Evolutionary conservation across 1,140 invertebrate genomes (phyloP).

Genomic region (Rhysida immarginata): DNA sequence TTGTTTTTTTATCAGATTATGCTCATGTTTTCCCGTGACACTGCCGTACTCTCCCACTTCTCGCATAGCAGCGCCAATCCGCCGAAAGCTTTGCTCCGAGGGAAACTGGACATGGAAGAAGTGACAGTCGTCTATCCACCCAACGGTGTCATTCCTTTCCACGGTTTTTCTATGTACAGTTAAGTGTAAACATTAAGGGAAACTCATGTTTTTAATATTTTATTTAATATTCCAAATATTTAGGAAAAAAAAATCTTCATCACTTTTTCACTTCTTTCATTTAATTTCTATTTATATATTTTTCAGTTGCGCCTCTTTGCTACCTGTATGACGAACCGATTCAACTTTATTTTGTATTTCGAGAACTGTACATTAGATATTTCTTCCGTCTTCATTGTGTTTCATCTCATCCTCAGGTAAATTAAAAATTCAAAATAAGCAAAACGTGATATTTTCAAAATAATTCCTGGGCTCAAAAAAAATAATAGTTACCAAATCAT

Average conservation of each 20-base stretch:
- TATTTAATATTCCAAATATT: not conserved
- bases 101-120: slow-evolving; percentile 27
- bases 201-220: too few relatives aligned
- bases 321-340: slow-evolving; percentile 81
- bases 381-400: slow-evolving; percentile 83
- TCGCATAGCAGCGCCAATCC: slow-evolving; percentile 28
- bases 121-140: slow-evolving; percentile 64
- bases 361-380: slow-evolving; percentile 78
- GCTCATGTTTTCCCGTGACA: slow-evolving; percentile 82
- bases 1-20: slow-evolving; percentile 43
- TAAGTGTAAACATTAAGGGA: too few relatives aligned
- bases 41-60: slow-evolving; percentile 47
- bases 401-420: slow-evolving; percentile 66
- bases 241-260: not conserved
- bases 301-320: slow-evolving; percentile 76
- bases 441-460: too few relatives aligned
- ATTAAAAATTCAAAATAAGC: too few relatives aligned
- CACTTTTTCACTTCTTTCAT: not conserved
- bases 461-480: too few relatives aligned
- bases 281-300: not conserved
- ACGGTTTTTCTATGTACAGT: slow-evolving; percentile 96
- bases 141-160: slow-evolving; percentile 87
- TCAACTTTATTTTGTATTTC: slow-evolving; percentile 72
- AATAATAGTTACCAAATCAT: too few relatives aligned
- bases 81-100: slow-evolving; percentile 29